Conservation (phyloP, 2,888 invertebrate genomes). For the Drosophila formosana region DNA sequence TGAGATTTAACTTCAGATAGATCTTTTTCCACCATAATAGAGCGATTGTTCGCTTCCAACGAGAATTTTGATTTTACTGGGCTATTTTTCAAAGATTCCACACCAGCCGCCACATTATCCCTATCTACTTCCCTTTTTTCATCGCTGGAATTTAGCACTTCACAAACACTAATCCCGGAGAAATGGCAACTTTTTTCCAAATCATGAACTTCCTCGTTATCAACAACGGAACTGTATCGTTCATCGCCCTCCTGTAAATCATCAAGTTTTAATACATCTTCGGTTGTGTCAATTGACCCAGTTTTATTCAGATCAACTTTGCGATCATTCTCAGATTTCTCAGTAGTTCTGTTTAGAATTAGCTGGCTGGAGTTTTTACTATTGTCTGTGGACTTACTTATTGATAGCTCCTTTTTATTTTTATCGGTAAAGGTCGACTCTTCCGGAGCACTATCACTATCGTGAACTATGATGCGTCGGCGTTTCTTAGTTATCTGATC, state of each 20-base stretch:
- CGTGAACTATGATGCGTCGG: constrained; percentile 48
- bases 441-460: constrained; percentile 17
- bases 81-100: not conserved
- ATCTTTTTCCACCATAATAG: not conserved
- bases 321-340: not conserved
- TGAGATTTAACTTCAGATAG: not conserved
- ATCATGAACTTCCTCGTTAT: not conserved
- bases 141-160: constrained; percentile 31
- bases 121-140: constrained; percentile 7
- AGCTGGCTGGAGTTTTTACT: not conserved
- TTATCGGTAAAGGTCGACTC: not conserved
- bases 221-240: constrained; percentile 24
- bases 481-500: constrained; percentile 30
- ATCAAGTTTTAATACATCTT: not conserved
- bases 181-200: not conserved
- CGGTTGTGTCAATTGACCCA: constrained; percentile 15
- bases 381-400: not conserved
- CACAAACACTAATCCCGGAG: constrained; percentile 24
- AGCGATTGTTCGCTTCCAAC: not conserved
- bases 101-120: not conserved
- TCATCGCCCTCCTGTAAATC: not conserved
- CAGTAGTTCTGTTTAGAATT: not conserved
- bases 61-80: not conserved
- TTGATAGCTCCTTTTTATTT: not conserved
- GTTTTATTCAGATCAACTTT: constrained; percentile 53